A percentile compares a stretch with the other conserved stretches of the same genome.
These are phyloP conservation scores for Zeuzera pyrina DNA, from an alignment of 2,888 invertebrate species.

Conservation along the genomic window DNA sequence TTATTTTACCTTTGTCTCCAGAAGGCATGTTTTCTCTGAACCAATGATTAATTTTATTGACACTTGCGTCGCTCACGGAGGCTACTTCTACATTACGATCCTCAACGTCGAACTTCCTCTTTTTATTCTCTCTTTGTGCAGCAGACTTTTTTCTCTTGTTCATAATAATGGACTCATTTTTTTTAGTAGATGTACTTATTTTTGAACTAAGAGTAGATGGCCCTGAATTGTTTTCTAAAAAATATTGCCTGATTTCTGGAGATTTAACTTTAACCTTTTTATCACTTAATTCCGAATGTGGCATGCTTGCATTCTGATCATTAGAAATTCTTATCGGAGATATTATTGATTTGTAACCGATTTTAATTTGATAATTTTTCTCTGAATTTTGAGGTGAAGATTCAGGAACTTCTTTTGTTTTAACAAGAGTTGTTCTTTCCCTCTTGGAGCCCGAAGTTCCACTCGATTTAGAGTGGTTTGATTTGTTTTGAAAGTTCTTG, in stretches of 20 bases:
- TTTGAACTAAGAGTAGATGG: background rate
- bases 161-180: background rate
- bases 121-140: conserved; percentile 17
- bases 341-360: background rate
- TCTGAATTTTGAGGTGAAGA: too few relatives aligned
- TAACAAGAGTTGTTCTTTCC: too few relatives aligned
- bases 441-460: background rate
- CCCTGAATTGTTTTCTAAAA: background rate
- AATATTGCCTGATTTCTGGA: too few relatives aligned
- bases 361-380: background rate
- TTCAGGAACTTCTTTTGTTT: too few relatives aligned
- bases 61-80: conserved; percentile 23
- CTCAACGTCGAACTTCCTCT: conserved; percentile 16
- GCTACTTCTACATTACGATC: conserved; percentile 7
- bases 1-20: conserved; percentile 23
- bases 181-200: background rate
- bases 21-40: conserved; percentile 24
- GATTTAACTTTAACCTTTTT: background rate
- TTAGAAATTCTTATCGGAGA: background rate
- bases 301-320: too few relatives aligned
- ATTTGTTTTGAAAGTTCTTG: conserved; percentile 17
- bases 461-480: background rate
- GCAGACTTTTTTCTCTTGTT: conserved; percentile 19
- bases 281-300: background rate
- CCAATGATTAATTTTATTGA: conserved; percentile 42